These are phyloP conservation scores for Pomacea maculata DNA, from an alignment of 1,140 invertebrate genomes.

Conservation along the genomic window DNA sequence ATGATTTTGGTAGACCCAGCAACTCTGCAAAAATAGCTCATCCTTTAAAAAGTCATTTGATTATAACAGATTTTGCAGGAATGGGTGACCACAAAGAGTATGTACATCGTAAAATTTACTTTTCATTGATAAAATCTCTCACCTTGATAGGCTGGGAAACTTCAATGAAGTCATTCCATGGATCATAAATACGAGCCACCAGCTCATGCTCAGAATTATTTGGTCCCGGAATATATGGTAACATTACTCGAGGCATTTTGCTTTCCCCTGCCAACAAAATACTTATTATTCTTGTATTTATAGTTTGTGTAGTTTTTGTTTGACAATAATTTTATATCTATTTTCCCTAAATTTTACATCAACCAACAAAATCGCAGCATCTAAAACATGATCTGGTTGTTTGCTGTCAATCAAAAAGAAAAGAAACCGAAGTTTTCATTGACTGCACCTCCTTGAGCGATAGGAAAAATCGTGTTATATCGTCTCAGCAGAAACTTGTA, in stretches of 20 bases:
- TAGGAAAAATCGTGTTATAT: background rate
- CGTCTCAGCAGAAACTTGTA: constrained; percentile 13
- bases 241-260: background rate
- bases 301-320: background rate
- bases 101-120: no score
- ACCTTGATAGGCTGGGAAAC: background rate
- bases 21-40: no score
- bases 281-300: background rate
- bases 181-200: background rate
- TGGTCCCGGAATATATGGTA: background rate
- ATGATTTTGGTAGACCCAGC: no score
- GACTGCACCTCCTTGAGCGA: no score
- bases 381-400: no score
- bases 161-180: constrained; percentile 7
- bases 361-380: no score
- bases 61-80: no score
- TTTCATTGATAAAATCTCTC: background rate
- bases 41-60: no score
- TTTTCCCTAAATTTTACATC: no score
- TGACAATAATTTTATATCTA: no score
- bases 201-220: background rate
- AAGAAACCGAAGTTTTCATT: background rate
- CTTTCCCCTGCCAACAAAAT: background rate
- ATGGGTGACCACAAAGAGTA: no score
- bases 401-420: no score